Percentiles rank a stretch among this genome's conserved stretches.
phyloP scores from a whole-genome alignment of 2,113 vertebrate species.

The Pimephales promelas region DNA sequence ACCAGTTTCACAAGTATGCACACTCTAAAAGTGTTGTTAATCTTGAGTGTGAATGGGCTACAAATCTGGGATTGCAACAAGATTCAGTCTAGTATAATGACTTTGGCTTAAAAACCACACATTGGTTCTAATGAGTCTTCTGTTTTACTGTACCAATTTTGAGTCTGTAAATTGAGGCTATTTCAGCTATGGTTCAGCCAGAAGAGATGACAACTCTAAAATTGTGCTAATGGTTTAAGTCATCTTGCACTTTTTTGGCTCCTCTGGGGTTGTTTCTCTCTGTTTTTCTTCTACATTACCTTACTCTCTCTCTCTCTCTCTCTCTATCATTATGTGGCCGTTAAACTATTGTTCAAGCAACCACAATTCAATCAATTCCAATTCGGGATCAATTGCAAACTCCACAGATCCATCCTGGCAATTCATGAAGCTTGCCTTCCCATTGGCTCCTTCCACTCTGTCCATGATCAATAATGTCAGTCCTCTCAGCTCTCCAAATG shows the following conservation, averaged over 20 bases:
- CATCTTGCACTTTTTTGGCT: slow-evolving; percentile 8
- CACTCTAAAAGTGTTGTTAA: neutral
- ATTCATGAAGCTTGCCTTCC: slow-evolving; percentile 28
- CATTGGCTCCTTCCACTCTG: slow-evolving; percentile 17
- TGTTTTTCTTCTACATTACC: neutral
- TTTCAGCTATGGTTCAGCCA: neutral
- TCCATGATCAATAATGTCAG: slow-evolving; percentile 67
- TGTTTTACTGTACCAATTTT: too few relatives aligned
- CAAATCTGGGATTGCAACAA: neutral
- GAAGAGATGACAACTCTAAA: neutral
- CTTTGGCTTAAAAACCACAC: neutral
- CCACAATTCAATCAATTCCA: slow-evolving; percentile 67
- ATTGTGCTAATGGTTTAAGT: neutral
- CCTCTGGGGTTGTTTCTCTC: slow-evolving; percentile 9
- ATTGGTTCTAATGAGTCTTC: too few relatives aligned
- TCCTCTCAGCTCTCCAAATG: slow-evolving; percentile 52
- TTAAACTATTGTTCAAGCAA: slow-evolving; percentile 39
- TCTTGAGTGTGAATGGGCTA: neutral
- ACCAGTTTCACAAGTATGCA: neutral
- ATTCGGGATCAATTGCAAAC: slow-evolving; percentile 44
- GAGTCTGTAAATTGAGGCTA: neutral
- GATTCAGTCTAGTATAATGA: neutral
- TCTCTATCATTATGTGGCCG: slow-evolving; percentile 46
- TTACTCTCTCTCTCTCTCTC: slow-evolving; percentile 6
- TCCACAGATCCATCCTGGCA: slow-evolving; percentile 14